Conservation (phyloP, 2,888 invertebrate genomes). For the Amorpha juglandis region DNA sequence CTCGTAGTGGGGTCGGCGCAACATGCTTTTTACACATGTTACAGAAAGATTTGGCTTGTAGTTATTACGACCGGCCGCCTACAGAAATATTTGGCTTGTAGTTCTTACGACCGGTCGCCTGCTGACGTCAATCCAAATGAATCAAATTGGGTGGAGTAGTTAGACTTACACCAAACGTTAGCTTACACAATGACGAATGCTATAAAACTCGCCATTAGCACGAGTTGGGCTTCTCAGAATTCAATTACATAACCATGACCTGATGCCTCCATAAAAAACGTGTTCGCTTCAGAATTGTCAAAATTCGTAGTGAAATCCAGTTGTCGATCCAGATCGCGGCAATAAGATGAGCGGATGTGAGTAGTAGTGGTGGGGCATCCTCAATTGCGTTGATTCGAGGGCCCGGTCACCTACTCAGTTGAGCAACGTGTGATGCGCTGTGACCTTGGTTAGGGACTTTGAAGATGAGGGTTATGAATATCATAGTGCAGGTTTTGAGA, state of each 20-base stretch:
- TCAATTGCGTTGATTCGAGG: slow-evolving; percentile 68
- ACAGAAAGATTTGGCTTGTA: too few species aligned
- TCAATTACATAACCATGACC: slow-evolving; percentile 6
- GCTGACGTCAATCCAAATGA: too few species aligned
- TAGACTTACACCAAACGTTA: not conserved
- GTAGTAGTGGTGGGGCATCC: slow-evolving; percentile 58
- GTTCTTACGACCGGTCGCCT: too few species aligned
- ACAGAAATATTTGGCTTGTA: too few species aligned
- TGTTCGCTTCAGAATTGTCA: slow-evolving; percentile 18
- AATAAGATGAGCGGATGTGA: slow-evolving; percentile 51
- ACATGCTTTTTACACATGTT: too few species aligned
- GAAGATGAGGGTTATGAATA: not conserved
- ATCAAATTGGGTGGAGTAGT: too few species aligned
- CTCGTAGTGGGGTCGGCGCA: too few species aligned
- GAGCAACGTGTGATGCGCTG: slow-evolving; percentile 16
- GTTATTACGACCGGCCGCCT: too few species aligned
- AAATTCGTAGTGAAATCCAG: slow-evolving; percentile 27
- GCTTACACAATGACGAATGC: not conserved
- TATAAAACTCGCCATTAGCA: not conserved
- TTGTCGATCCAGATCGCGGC: slow-evolving; percentile 43
- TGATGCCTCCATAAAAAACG: slow-evolving; percentile 11
- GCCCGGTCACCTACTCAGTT: slow-evolving; percentile 52
- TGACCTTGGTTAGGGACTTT: slow-evolving; percentile 26
- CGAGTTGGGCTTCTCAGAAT: not conserved
- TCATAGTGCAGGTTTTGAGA: not conserved